Conservation (phyloP, 1,140 invertebrate genomes). For the Caenorhabditis remanei region DNA sequence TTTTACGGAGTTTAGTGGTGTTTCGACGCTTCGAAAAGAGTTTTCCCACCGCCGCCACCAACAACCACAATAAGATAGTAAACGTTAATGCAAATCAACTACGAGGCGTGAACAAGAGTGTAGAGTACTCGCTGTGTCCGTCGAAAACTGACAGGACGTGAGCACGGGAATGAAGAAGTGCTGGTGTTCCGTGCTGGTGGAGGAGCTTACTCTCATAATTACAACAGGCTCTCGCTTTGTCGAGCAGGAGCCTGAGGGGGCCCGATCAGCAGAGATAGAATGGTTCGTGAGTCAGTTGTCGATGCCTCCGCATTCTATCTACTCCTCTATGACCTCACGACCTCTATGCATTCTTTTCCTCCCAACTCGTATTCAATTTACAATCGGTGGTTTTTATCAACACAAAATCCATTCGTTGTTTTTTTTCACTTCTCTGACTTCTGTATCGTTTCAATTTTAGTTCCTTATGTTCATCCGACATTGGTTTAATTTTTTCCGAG, state of each 20-base stretch:
- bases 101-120: constrained; percentile 44
- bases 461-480: neutral
- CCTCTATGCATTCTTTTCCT: constrained; percentile 22
- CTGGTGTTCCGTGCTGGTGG: constrained; percentile 17
- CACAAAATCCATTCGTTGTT: neutral
- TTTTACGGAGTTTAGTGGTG: neutral
- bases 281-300: constrained; percentile 54
- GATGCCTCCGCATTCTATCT: constrained; percentile 33
- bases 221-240: constrained; percentile 17
- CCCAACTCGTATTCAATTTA: constrained; percentile 18
- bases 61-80: neutral
- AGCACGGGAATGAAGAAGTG: constrained; percentile 48
- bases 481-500: neutral
- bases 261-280: constrained; percentile 23
- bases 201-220: constrained; percentile 50
- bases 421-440: neutral
- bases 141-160: neutral
- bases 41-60: constrained; percentile 16
- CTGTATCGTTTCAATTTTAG: neutral
- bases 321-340: constrained; percentile 32
- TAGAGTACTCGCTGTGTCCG: neutral
- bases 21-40: too few relatives aligned
- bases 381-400: neutral
- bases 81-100: constrained; percentile 49
- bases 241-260: neutral